Percentiles rank a stretch among this genome's conserved stretches.
These are phyloP conservation scores for Cercocebus atys DNA, from an alignment of 2,113 vertebrate genomes.

Conservation along the genomic window DNA sequence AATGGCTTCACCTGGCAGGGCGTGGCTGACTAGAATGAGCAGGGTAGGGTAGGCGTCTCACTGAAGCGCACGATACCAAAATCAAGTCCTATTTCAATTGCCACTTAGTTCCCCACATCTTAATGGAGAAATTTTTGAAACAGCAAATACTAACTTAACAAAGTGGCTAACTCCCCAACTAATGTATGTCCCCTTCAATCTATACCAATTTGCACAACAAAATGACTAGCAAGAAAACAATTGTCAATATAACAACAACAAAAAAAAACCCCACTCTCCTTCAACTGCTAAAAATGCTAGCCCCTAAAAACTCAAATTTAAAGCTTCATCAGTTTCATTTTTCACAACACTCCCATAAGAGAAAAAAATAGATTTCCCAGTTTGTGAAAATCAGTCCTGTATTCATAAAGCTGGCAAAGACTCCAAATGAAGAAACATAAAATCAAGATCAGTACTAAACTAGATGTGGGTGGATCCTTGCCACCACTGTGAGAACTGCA, in stretches of 20 bases:
- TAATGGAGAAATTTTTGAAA: not conserved
- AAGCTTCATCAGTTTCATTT: not conserved
- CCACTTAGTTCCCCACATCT: not conserved
- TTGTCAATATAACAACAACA: not conserved
- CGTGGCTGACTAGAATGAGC: not conserved
- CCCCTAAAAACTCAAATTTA: not conserved
- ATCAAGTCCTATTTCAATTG: not conserved
- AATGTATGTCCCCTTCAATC: not conserved
- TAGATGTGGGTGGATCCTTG: not conserved
- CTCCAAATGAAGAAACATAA: not conserved
- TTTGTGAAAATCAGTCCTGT: not conserved
- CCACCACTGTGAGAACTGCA: not conserved
- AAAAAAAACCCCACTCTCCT: not conserved
- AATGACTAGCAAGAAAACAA: constrained; percentile 10
- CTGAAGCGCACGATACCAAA: not conserved
- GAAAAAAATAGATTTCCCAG: not conserved
- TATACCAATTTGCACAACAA: not conserved
- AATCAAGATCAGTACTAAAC: not conserved
- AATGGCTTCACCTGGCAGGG: not conserved
- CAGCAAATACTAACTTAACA: not conserved
- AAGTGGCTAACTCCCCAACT: not conserved
- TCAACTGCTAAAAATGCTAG: not conserved
- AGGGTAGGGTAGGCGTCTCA: not conserved
- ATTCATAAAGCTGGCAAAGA: constrained; percentile 5
- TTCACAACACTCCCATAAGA: not conserved